Base-by-base conservation (phyloP, 2,113 vertebrate genomes). In the Amphilophus citrinellus region DNA sequence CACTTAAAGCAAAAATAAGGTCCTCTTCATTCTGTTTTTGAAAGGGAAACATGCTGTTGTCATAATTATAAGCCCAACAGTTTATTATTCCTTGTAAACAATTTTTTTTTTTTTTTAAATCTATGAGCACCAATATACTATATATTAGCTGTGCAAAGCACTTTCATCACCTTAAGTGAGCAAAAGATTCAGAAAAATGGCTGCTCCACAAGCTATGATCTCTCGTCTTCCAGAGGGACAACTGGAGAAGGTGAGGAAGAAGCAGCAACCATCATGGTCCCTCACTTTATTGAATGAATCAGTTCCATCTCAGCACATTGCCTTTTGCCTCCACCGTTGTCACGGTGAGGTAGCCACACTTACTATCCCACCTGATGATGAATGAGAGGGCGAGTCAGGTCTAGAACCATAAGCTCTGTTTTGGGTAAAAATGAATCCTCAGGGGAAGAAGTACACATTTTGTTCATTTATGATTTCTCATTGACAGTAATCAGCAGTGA, bases 281-380 rank as follows among this genome's bases (percentile, higher is more conserved):
- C 11, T 73, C 62, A 37, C 80, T 80, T 32, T 80, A 79, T 89
- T 87, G 0, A 24, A 11, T 1, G 0, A 2, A 6, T 3, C 3
- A 9, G 0, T 15, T 42, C 24, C 61, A 7, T 65, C 53, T 22
- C 2, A 47, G 47, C 10, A 83, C 1, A n/a, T 88, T 50, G 0
- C 59, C 11, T 82, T 20, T 79, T 9, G 44, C 80, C 11, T 84
- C 68, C 63, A 85, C 79, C 22, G 22, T 63, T 10, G 61, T 89
- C 61, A 88, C 2, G 0, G 7, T 61, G 47, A 91, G 2, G 39
- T 80, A 18, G 63, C 22, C 20, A 30, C 88, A 93, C 6, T 76
- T 30, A 20, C 20, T 11, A 3, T 88, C 76, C 77, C 87, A 88
- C 60, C 89, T 92, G 30, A 63, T 14, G 35, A 57, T 2, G 0